Base-by-base conservation (phyloP, 1,140 invertebrate genomes). In the Triops cancriformis region DNA sequence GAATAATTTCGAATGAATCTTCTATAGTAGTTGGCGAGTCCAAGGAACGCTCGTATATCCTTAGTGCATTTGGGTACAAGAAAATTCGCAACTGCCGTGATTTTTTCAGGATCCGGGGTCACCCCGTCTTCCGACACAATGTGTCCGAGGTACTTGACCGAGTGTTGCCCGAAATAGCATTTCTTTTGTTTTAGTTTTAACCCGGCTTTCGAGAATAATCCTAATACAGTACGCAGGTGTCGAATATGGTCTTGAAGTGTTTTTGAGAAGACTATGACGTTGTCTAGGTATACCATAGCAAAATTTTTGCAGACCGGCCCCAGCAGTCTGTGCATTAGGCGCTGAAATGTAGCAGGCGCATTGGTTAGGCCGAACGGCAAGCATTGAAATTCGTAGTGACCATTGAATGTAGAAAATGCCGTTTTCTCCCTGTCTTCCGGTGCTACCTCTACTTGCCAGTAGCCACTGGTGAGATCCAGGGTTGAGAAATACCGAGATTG, bases 251-350 rank as follows among this genome's bases (percentile, higher is more conserved):
- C 79, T 12, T 82, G 78, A 26, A 78, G 75, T 14, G 26, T 75
- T 28, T 75, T 78, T 0, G 82, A 85, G 72, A 81, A 85, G 6
- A 89, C 80, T 3, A 89, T 81, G 41, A 90, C 84, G 80, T 89
- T 88, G 79, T 89, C 88, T 0, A 89, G 75, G 79, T 87, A 89
- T 0, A 83, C n/a, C n/a, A n/a, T n/a, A n/a, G n/a, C n/a, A n/a
- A n/a, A n/a, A n/a, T n/a, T n/a, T n/a, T n/a, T n/a, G 78, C 11
- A 14, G 14, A 26, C 51, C 1, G 42, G 41, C 7, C 10, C 78
- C 4, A 86, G 45, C n/a, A 83, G 75, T 37, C 80, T 45, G 43
- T 86, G 83, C 41, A 86, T 80, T 0, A 86, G 79, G 7, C 84
- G 81, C 72, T 86, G 82, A 72, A 86, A 84, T 0, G 83, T 85